Evolutionary conservation across 1,140 invertebrate species (phyloP), one percentile per base, ranked within the genome.

Genomic region (Mercenaria mercenaria): DNA sequence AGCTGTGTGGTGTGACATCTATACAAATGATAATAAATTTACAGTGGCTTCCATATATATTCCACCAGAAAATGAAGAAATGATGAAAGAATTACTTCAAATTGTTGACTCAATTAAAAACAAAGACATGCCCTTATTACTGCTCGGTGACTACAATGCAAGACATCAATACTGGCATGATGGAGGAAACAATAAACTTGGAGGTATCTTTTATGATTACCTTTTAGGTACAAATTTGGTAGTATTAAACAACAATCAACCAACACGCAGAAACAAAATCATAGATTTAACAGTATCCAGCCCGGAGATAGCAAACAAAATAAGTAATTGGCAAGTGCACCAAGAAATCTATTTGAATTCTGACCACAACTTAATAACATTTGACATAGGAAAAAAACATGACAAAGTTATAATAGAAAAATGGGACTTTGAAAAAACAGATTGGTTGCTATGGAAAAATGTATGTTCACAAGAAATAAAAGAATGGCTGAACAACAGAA

Each of bases 1-100:
- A 43, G 76, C 76, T 47, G 76, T 79, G 4, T 79, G 76, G 76
- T 41, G 39, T 37, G 26, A 79, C 18, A 13, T 79, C 3, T 79
- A 79, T 29, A 50, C 32, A 18, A 32, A 72, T 8, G 34, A 32
- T n/a, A 11, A 8, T 29, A 29, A 32, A 34, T 72, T 32, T 41
- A 4, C 34, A 37, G 18, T 72, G 8, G 32, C 3, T 11, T 72
- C 69, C 10, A 32, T 72, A 32, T 72, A 72, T 29, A 67, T 67
- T 10, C 61, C 61, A n/a, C 61, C 61, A 11, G 23, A n/a, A 11
- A n/a, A 67, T 67, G 61, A 72, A 8, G 13, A 11, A 20, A 72
- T 72, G 69, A 18, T 72, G 18, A 32, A 72, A 32, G 39, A 72
- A 41, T 72, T 72, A 8, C 3, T 41, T 20, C 8, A 72, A 18